phyloP scores from a whole-genome alignment of 2,113 vertebrate genomes.

The Ranitomeya imitator region DNA sequence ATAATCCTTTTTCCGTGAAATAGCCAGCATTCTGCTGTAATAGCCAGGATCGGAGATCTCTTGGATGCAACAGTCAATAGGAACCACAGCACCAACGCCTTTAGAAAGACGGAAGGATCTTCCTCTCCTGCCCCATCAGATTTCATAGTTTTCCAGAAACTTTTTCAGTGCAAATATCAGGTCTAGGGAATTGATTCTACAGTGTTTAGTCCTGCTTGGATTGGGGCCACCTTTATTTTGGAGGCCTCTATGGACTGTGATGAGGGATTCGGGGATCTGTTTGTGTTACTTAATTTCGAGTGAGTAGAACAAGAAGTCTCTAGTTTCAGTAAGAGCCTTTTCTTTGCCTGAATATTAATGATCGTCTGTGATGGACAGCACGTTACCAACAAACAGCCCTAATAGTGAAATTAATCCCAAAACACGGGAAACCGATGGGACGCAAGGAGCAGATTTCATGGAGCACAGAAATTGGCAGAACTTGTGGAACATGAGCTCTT shows the following conservation, averaged over 20 bases:
- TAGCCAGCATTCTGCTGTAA: no score
- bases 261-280: not conserved
- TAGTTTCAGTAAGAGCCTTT: not conserved
- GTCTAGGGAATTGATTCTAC: no score
- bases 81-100: no score
- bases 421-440: slow-evolving; percentile 19
- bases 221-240: not conserved
- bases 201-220: no score
- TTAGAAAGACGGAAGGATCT: no score
- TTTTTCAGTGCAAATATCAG: no score
- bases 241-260: not conserved
- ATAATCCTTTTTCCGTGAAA: no score
- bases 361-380: slow-evolving; percentile 7
- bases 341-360: not conserved
- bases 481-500: slow-evolving; percentile 64
- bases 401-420: slow-evolving; percentile 37
- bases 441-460: slow-evolving; percentile 50
- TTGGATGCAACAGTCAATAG: no score
- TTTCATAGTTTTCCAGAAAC: no score
- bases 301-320: not conserved
- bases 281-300: not conserved
- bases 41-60: no score
- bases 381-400: slow-evolving; percentile 36
- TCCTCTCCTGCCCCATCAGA: no score
- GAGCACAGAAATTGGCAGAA: slow-evolving; percentile 60